A percentile compares a stretch with the other conserved stretches of the same genome.
phyloP scores from a whole-genome alignment of 2,888 invertebrate genomes.

The Bembecia ichneumoniformis region DNA sequence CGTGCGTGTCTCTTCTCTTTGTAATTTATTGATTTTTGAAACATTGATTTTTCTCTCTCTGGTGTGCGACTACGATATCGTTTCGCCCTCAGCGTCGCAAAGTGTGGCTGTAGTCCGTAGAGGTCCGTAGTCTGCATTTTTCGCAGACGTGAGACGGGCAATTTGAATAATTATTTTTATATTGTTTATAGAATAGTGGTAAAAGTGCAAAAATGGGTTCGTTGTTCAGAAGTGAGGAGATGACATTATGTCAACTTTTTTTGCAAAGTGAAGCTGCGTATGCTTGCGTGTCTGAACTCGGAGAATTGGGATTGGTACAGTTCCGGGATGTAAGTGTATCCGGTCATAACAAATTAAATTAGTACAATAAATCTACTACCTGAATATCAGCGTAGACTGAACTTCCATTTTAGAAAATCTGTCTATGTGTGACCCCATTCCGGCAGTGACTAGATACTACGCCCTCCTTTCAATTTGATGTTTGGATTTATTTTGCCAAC shows the following conservation, averaged over 20 bases:
- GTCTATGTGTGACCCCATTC: slow-evolving; percentile 39
- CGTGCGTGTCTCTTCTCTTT: no score
- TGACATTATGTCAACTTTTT: slow-evolving; percentile 98
- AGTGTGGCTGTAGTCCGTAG: slow-evolving; percentile 41
- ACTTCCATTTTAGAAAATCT: slow-evolving; percentile 15
- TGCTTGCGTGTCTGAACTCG: slow-evolving; percentile 97
- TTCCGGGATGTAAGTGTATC: slow-evolving; percentile 88
- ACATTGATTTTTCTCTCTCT: no score
- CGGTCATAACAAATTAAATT: slow-evolving; percentile 1
- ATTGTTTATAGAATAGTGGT: slow-evolving; percentile 25
- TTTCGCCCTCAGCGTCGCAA: slow-evolving; percentile 58
- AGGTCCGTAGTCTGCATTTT: slow-evolving; percentile 7
- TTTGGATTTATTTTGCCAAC: no score
- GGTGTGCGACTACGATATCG: slow-evolving; percentile 20
- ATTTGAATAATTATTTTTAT: slow-evolving; percentile 24
- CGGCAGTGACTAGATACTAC: slow-evolving; percentile 9
- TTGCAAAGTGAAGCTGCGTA: slow-evolving; percentile 99
- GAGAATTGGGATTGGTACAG: slow-evolving; percentile 96
- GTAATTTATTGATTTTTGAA: no score
- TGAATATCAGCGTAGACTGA: background rate
- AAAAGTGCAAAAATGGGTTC: slow-evolving; percentile 78
- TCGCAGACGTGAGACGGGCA: slow-evolving; percentile 50
- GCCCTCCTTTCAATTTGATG: background rate
- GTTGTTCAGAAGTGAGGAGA: slow-evolving; percentile 97
- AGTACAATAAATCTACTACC: background rate